Conservation (phyloP, 2,113 vertebrate genomes). For the Phoenicopterus ruber region DNA sequence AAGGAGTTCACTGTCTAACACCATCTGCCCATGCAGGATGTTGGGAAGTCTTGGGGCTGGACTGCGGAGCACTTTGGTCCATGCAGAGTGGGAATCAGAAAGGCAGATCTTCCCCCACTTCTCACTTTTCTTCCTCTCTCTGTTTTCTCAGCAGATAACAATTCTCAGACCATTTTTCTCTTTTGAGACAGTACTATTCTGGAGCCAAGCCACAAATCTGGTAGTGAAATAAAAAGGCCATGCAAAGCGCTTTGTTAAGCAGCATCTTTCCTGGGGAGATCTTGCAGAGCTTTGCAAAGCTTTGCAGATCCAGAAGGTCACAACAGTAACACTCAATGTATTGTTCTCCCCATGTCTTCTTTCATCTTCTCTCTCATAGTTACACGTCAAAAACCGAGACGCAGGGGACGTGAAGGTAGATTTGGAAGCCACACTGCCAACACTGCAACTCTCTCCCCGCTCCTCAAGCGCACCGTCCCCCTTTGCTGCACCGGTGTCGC, state of each 20-base stretch:
- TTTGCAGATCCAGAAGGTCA: background rate
- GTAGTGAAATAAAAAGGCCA: background rate
- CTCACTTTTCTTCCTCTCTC: background rate
- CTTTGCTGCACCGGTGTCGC: background rate
- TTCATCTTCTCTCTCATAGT: background rate
- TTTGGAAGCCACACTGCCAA: background rate
- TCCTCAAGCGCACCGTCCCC: background rate
- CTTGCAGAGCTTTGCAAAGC: background rate
- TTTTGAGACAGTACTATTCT: background rate
- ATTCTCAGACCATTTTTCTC: background rate
- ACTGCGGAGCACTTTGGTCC: background rate
- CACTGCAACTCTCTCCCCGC: rapidly evolving
- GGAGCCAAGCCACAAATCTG: background rate
- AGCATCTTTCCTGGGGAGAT: background rate
- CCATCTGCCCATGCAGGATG: background rate
- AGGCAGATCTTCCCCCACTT: background rate
- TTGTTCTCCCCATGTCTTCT: background rate
- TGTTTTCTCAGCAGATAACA: background rate
- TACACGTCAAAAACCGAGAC: background rate
- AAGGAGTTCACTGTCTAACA: background rate
- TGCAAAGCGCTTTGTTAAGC: background rate
- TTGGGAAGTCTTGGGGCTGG: background rate
- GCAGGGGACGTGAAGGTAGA: background rate
- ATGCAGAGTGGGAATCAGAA: background rate
- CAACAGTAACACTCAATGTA: background rate